These are phyloP conservation scores for Oscheius onirici DNA, from an alignment of 2,888 invertebrate genomes.

Conservation along the genomic window DNA sequence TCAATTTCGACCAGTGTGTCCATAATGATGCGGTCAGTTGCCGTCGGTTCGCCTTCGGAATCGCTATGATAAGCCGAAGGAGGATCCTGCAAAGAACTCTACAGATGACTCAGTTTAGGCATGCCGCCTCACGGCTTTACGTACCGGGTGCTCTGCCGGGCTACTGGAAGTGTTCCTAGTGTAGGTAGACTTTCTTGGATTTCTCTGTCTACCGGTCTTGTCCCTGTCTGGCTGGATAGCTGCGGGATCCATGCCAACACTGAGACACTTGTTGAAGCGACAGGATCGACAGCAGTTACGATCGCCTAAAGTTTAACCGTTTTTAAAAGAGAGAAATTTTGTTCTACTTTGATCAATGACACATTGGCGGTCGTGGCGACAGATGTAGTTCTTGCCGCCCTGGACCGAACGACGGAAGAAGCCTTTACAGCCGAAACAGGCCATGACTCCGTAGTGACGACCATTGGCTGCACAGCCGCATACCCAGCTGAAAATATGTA, in stretches of 20 bases:
- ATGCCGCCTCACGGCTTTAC: neutral
- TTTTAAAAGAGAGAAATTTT: neutral
- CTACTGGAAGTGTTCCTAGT: slow-evolving; percentile 2
- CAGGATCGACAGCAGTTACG: slow-evolving; percentile 32
- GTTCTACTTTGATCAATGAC: slow-evolving; percentile 30
- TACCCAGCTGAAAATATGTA: slow-evolving; percentile 33
- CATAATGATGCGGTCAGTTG: slow-evolving; percentile 26
- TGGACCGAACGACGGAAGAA: slow-evolving; percentile 36
- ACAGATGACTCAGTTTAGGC: too few relatives aligned
- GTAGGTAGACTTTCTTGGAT: slow-evolving; percentile 29
- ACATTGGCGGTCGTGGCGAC: slow-evolving; percentile 32
- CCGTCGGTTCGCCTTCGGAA: slow-evolving; percentile 16
- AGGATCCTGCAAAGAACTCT: slow-evolving; percentile 18
- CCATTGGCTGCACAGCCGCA: slow-evolving; percentile 36
- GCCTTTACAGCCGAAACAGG: slow-evolving; percentile 36
- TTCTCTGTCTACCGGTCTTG: slow-evolving; percentile 33
- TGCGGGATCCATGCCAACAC: slow-evolving; percentile 32
- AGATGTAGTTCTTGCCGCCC: slow-evolving; percentile 30
- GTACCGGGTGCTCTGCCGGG: slow-evolving; percentile 12
- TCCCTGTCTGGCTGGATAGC: slow-evolving; percentile 33
- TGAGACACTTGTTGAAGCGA: slow-evolving; percentile 30
- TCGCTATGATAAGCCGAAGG: slow-evolving; percentile 2
- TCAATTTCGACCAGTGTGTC: slow-evolving; percentile 30
- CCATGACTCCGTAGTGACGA: slow-evolving; percentile 37
- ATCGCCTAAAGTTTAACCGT: slow-evolving; percentile 9